These are phyloP conservation scores for Oedothorax gibbosus DNA, from an alignment of 1,140 invertebrate species.

Conservation along the genomic window DNA sequence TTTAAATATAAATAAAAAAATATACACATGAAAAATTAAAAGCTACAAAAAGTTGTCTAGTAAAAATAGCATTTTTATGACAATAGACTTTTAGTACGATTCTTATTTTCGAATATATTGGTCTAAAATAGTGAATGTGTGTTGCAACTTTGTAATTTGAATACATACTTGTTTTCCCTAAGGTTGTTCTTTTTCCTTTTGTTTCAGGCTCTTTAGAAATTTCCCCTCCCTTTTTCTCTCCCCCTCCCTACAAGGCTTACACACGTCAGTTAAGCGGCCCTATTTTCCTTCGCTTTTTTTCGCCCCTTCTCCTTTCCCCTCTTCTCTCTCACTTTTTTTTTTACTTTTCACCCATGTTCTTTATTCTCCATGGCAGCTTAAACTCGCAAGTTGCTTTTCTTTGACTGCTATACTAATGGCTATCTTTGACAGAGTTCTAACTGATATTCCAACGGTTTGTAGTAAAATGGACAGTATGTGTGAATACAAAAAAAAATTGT, in stretches of 20 bases:
- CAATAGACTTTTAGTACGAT: too few species aligned
- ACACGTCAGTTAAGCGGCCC: slow-evolving; percentile 38
- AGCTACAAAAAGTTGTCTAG: too few species aligned
- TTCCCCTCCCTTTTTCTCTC: slow-evolving; percentile 28
- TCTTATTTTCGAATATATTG: too few species aligned
- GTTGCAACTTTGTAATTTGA: too few species aligned
- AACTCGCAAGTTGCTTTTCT: slow-evolving; percentile 48
- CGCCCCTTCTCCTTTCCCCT: neutral
- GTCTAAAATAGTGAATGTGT: too few species aligned
- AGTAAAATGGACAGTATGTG: too few species aligned
- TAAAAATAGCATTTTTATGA: too few species aligned
- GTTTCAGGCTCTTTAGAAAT: slow-evolving; percentile 33
- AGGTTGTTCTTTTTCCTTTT: slow-evolving; percentile 34
- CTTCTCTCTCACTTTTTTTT: slow-evolving; percentile 7
- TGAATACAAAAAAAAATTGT: too few species aligned
- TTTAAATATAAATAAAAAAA: too few species aligned
- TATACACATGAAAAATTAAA: too few species aligned
- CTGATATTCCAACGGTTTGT: too few species aligned
- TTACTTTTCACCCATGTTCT: slow-evolving; percentile 9
- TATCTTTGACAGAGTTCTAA: too few species aligned
- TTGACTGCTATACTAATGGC: neutral
- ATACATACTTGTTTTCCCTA: slow-evolving; percentile 32
- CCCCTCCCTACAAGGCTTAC: slow-evolving; percentile 17
- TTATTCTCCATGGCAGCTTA: slow-evolving; percentile 50
- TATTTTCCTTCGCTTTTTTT: slow-evolving; percentile 34